Evolutionary conservation across 2,888 invertebrate genomes (phyloP), one percentile per base, ranked within the genome.

Genomic region (Sisyra terminalis): DNA sequence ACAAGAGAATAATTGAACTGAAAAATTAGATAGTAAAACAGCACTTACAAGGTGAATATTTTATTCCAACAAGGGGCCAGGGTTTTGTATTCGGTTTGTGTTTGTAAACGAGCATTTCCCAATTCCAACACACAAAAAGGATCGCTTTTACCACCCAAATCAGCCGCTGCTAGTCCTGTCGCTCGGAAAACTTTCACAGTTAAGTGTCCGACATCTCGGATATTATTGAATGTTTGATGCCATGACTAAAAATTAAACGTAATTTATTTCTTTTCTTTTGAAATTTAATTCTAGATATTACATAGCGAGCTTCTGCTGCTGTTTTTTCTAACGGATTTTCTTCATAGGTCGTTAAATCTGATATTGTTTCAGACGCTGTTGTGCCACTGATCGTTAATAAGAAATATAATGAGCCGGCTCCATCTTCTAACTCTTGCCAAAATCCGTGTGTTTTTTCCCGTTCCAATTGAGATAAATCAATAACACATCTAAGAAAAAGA

Each of bases 31-130:
- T 6, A 34, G 11, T 11, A 34, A 34, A 6, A 6, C 8, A 6
- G 38, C 44, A 73, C 85, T 75, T 66, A 92, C 89, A 98, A 96
- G 36, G 90, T 93, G 60, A 97, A 98, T 50, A 96, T 88, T 65
- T 97, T 97, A 68, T 94, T 92, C 98, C 98, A 98, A 50, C 82
- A 89, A 0, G 98, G 98, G 42, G 83, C 73, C 15, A 98, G 65
- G 0, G 97, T 98, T 63, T 97, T 96, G 62, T 98, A 98, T 62
- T 97, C 96, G 0, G 98, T 98, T 60, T 97, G 94, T 0, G 98
- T 98, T 62, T 97, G 96, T 29, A 97, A 67, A 40, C 97, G 74
- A 1, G 92, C 78, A 58, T 98, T 98, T 10, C 90, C 87, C 48
- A 98, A 67, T 59, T 97, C 96, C 14, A 98, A 61, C 0, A 98